phyloP scores from a whole-genome alignment of 2,797 vertebrate species.

The Enteromius mattozi region DNA sequence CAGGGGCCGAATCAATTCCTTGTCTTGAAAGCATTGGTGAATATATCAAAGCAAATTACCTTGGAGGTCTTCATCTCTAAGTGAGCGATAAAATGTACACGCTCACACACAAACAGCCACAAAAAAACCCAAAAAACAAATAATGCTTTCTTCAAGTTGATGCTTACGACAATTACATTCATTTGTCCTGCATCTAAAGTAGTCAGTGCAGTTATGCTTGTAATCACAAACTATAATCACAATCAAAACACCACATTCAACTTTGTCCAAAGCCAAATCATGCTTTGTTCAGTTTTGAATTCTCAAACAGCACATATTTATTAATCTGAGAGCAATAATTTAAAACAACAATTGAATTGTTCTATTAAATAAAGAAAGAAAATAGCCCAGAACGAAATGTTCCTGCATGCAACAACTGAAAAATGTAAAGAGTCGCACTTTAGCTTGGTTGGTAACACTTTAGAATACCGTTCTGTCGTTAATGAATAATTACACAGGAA shows the following conservation, averaged over 20 bases:
- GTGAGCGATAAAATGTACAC: constrained; percentile 41
- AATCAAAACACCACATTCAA: background rate
- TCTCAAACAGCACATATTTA: background rate
- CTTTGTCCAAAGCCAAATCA: background rate
- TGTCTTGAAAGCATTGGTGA: constrained; percentile 60
- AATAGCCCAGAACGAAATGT: background rate
- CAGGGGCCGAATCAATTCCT: constrained; percentile 57
- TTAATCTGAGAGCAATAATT: background rate
- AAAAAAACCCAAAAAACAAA: constrained; percentile 15
- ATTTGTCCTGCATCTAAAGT: constrained; percentile 7
- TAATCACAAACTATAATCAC: constrained; percentile 27
- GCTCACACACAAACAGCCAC: background rate
- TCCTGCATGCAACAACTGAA: background rate
- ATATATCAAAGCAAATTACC: constrained; percentile 61
- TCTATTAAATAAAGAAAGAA: background rate
- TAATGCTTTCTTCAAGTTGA: constrained; percentile 23
- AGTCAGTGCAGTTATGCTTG: background rate
- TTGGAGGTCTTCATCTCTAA: constrained; percentile 52
- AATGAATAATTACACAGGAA: too few species aligned
- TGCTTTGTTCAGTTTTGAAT: background rate
- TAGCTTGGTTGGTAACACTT: background rate
- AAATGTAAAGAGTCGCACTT: background rate
- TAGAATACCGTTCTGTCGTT: too few species aligned
- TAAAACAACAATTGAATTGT: background rate
- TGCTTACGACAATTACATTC: background rate